Conservation (phyloP, 2,113 vertebrate species). For the Hippocampus mohnikei region DNA sequence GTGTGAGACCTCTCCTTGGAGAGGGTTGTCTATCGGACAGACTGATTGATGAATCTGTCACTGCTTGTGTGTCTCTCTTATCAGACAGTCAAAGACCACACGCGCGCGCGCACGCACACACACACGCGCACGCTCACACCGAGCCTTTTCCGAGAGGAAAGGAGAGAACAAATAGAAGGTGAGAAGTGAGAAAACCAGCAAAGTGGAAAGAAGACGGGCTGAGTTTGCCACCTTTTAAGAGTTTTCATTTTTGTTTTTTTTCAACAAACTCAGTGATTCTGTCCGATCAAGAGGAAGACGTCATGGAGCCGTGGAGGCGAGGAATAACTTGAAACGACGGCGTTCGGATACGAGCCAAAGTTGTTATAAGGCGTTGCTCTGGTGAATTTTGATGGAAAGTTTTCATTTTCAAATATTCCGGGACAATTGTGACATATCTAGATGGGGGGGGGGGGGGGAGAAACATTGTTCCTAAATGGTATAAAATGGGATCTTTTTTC, state of each 20-base stretch:
- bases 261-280: slow-evolving; percentile 27
- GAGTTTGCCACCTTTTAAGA: slow-evolving; percentile 18
- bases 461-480: no score
- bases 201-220: slow-evolving; percentile 5
- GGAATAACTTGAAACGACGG: neutral
- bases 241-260: slow-evolving; percentile 2
- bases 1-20: slow-evolving; percentile 49
- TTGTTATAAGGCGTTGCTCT: neutral
- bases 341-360: neutral
- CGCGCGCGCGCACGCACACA: slow-evolving; percentile 35
- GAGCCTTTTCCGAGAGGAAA: slow-evolving; percentile 19
- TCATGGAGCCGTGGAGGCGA: neutral
- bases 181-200: slow-evolving; percentile 11
- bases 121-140: slow-evolving; percentile 16
- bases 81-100: slow-evolving; percentile 56
- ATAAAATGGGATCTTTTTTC: no score
- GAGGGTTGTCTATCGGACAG: slow-evolving; percentile 56
- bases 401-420: no score
- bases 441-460: no score
- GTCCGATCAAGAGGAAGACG: slow-evolving; percentile 23
- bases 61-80: slow-evolving; percentile 55
- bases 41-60: slow-evolving; percentile 71
- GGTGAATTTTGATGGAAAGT: no score
- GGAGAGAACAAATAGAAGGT: slow-evolving; percentile 19
- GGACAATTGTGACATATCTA: no score